These are phyloP conservation scores for Julus scandinavius DNA, from an alignment of 2,888 invertebrate species.

Conservation along the genomic window DNA sequence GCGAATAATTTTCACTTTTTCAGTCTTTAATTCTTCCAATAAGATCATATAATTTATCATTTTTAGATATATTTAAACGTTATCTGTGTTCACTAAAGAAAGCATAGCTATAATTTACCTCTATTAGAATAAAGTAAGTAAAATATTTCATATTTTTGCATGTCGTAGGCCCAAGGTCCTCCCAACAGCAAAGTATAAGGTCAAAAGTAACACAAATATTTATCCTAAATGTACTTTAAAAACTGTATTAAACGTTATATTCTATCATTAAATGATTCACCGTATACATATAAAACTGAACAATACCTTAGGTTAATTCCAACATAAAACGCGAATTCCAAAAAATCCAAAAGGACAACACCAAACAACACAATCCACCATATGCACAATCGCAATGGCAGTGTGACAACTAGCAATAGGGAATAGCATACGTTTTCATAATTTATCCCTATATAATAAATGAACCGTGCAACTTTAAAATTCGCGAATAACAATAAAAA, in stretches of 20 bases:
- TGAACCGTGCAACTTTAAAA: background rate
- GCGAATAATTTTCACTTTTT: too few species aligned
- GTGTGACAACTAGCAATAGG: background rate
- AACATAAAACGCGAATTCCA: conserved; percentile 36
- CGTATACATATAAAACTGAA: background rate
- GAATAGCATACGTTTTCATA: background rate
- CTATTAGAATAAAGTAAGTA: background rate
- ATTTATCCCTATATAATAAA: background rate
- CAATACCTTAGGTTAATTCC: background rate
- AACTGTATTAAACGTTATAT: background rate
- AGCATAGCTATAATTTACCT: too few species aligned
- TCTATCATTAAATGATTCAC: background rate
- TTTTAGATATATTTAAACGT: too few species aligned
- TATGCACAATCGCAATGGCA: background rate
- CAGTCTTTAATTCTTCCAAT: too few species aligned
- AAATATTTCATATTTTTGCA: background rate
- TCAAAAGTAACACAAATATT: background rate
- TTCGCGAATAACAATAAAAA: background rate
- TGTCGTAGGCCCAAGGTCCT: background rate
- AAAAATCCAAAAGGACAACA: background rate
- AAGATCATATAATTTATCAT: too few species aligned
- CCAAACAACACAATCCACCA: background rate
- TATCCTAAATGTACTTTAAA: background rate
- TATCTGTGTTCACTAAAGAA: too few species aligned
- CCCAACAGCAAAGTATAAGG: background rate